Conservation (phyloP, 2,113 vertebrate species). For the Cynocephalus volans region DNA sequence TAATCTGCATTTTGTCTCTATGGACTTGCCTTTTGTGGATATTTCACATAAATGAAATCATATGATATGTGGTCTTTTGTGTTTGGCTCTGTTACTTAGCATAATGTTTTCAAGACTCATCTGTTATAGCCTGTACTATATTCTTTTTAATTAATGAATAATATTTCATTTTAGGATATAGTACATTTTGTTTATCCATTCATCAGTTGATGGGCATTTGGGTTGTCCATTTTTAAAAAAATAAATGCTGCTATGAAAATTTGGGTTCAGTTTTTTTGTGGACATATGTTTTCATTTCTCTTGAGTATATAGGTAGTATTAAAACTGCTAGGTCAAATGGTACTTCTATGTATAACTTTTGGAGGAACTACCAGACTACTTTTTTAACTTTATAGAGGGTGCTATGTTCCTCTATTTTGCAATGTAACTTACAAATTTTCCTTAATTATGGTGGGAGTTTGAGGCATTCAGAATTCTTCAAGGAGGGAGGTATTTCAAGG, state of each 20-base stretch:
- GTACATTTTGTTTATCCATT: background rate
- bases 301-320: background rate
- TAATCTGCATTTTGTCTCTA: background rate
- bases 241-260: background rate
- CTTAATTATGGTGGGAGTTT: conserved; percentile 38
- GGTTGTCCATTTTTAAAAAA: background rate
- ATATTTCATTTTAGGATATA: background rate
- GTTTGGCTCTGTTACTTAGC: background rate
- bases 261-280: background rate
- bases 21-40: background rate
- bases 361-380: background rate
- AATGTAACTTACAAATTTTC: background rate
- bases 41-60: background rate
- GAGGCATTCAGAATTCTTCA: background rate
- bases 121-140: background rate
- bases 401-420: background rate
- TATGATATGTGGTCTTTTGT: background rate
- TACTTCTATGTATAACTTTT: background rate
- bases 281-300: conserved; percentile 26
- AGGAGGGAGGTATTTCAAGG: conserved; percentile 54
- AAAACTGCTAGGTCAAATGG: background rate
- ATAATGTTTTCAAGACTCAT: conserved; percentile 11
- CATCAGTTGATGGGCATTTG: background rate
- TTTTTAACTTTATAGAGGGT: conserved; percentile 47
- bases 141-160: conserved; percentile 19